A percentile compares a stretch with the other conserved stretches of the same genome.
Conservation (phyloP, 2,797 vertebrate species). For the Mormyrus hasselquistii region DNA sequence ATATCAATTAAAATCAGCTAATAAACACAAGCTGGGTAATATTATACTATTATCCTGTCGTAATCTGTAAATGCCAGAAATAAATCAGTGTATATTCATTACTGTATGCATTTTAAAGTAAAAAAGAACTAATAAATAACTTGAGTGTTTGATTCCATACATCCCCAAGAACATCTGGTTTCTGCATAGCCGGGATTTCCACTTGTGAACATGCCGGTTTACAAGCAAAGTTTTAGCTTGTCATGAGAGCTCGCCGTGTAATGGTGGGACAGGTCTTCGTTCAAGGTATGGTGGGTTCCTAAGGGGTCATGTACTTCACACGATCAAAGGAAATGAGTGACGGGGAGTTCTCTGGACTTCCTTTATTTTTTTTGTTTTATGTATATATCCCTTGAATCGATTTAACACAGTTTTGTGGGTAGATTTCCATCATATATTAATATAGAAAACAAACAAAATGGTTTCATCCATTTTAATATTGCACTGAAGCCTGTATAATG, state of each 20-base stretch:
- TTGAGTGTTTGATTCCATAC: not conserved
- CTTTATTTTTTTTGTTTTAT: constrained; percentile 58
- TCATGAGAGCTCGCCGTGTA: constrained; percentile 44
- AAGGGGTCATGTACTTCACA: constrained; percentile 53
- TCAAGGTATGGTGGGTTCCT: constrained; percentile 53
- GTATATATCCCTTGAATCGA: constrained; percentile 66
- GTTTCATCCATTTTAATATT: constrained; percentile 19
- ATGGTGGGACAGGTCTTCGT: constrained; percentile 61
- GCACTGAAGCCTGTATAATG: constrained; percentile 33
- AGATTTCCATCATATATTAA: constrained; percentile 33
- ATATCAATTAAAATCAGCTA: not conserved
- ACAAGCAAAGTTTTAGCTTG: constrained; percentile 36
- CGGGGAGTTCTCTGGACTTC: constrained; percentile 66
- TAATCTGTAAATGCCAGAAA: not conserved
- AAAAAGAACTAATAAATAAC: not conserved
- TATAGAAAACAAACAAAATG: not conserved
- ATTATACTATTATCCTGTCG: not conserved
- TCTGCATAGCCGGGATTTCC: not conserved
- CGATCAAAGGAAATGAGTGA: constrained; percentile 60
- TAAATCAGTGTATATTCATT: not conserved
- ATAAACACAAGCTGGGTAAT: not conserved
- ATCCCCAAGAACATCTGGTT: not conserved
- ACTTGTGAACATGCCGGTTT: not conserved
- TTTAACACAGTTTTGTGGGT: constrained; percentile 51
- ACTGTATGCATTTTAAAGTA: not conserved